Evolutionary conservation across 2,113 vertebrate species (phyloP), one percentile per base, ranked within the genome.

Genomic region (Tympanuchus pallidicinctus): DNA sequence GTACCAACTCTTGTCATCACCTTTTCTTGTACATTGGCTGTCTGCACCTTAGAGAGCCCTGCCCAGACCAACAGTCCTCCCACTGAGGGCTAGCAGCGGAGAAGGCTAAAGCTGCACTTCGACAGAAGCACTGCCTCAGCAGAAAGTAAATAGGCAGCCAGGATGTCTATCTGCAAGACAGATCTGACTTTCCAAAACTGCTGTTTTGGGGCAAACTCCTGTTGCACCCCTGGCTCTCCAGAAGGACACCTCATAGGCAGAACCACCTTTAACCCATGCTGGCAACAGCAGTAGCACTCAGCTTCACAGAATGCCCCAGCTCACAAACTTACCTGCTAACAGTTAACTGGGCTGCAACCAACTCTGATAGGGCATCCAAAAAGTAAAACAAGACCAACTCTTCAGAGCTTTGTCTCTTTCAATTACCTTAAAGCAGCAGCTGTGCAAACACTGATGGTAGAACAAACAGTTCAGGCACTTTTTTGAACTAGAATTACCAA

Each of bases 41-140:
- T 5, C n/a, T 0, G 0, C 27, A 7, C 20, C 1, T 1, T 2
- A 3, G 30, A 14, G 32, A 27, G 32, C n/a, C 76, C 88, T 70
- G 48, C 72, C n/a, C 69, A 32, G 34, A 13, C 7, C 48, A 16
- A 5, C 54, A 8, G 16, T 6, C 21, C 34, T 61, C 27, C 40
- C 8, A 0, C 1, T 3, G 27, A 16, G 13, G 42, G 52, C 61
- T 48, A 27, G 86, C 25, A 61, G 64, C n/a, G 34, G 12, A 1
- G 28, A 40, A 59, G 52, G 19, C 30, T 43, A 43, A 10, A 30
- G 5, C 36, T 40, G 40, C 40, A 13, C 12, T 40, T 40, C 12
- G 40, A 13, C 40, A 40, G 40, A 40, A 71, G 13, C 2, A 8
- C 11, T 28, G 6, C 28, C 61, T 48, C 38, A 15, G 42, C 0